A percentile compares a stretch with the other conserved stretches of the same genome.
These are phyloP conservation scores for Pteria penguin DNA, from an alignment of 2,888 invertebrate species.

Conservation along the genomic window DNA sequence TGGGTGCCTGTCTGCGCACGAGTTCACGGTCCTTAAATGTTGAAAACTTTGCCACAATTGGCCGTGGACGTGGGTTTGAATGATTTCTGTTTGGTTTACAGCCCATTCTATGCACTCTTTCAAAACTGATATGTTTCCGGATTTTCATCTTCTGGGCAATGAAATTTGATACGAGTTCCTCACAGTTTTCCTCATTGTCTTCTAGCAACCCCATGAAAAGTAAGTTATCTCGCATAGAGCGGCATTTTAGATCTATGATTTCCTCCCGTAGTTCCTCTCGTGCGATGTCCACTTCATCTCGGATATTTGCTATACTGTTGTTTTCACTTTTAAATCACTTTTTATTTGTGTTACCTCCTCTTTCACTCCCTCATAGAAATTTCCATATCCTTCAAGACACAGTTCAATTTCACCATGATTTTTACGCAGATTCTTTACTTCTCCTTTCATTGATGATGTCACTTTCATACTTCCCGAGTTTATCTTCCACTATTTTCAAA, in stretches of 20 bases:
- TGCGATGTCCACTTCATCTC: not conserved
- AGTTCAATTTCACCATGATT: not conserved
- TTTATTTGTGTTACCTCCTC: not conserved
- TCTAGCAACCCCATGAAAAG: conserved; percentile 31
- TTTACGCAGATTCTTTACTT: no score
- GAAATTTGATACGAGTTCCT: conserved; percentile 28
- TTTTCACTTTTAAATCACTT: not conserved
- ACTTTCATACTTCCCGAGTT: no score
- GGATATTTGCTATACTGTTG: not conserved
- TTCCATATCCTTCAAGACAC: not conserved
- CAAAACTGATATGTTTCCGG: no score
- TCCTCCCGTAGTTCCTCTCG: conserved; percentile 24
- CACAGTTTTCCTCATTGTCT: conserved; percentile 32
- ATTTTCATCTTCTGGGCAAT: conserved; percentile 21
- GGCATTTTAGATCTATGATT: conserved; percentile 35
- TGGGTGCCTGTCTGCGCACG: no score
- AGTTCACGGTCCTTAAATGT: no score
- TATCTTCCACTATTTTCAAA: conserved; percentile 2
- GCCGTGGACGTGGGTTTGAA: no score
- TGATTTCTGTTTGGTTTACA: conserved; percentile 3
- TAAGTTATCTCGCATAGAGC: conserved; percentile 38
- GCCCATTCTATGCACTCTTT: conserved; percentile 35
- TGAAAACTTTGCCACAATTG: no score
- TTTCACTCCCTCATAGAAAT: not conserved
- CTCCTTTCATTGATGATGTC: not conserved